A percentile compares a stretch with the other conserved stretches of the same genome.
Evolutionary conservation across 2,113 vertebrate genomes (phyloP).

Genomic region (Collichthys lucidus): DNA sequence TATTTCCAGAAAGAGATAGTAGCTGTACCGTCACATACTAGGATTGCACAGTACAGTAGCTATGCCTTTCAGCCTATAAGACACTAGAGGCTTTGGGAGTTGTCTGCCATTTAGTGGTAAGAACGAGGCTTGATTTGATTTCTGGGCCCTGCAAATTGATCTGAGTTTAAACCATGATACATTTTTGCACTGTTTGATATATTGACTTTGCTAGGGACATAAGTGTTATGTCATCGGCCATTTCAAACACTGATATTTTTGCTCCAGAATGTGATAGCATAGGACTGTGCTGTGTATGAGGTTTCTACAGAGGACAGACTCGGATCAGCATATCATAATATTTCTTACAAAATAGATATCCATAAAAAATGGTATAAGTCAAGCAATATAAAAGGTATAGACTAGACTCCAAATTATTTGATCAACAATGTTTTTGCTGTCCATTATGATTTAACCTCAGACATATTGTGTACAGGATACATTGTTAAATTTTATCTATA

Average conservation of each 20-base stretch:
- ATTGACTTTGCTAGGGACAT: neutral
- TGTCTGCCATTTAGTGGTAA: neutral
- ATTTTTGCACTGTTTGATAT: neutral
- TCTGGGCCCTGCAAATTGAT: neutral
- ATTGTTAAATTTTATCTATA: neutral
- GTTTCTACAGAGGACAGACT: neutral
- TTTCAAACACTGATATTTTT: neutral
- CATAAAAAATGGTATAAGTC: neutral
- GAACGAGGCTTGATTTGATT: neutral
- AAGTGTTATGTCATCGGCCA: neutral
- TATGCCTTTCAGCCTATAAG: neutral
- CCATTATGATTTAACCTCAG: neutral
- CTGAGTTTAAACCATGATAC: neutral
- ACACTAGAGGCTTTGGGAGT: neutral
- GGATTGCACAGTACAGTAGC: too few species aligned
- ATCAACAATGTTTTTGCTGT: neutral
- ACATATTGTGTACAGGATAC: too few species aligned
- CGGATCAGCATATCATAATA: neutral
- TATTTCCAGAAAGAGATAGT: neutral
- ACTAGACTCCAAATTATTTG: neutral
- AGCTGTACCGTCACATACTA: conserved; percentile 1
- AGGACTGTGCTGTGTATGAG: neutral
- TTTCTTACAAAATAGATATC: neutral
- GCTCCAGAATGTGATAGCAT: neutral
- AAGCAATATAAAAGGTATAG: neutral